Evolutionary conservation across 2,113 vertebrate genomes (phyloP), one percentile per base, ranked within the genome.

Genomic region (Phaethornis superciliosus): DNA sequence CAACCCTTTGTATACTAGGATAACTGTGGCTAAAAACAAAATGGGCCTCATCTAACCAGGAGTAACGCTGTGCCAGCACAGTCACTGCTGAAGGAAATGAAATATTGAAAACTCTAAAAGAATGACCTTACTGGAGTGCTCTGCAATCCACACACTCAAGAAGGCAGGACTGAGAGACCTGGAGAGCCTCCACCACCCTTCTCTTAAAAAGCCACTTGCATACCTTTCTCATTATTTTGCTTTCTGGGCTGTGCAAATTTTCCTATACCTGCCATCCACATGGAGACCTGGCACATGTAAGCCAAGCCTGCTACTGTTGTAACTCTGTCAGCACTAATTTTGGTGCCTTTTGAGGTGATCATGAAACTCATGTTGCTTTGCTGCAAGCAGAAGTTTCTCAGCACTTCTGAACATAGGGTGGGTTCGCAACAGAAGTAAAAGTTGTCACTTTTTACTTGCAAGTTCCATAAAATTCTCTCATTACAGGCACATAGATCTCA

Each of bases 171-270:
- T 0, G 2, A 40, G 33, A 62, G 64, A 30, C 55, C 12, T 42
- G 64, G 59, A 74, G 28, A 81, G 46, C 51, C 1, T 1, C 80
- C 40, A 24, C 12, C 22, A 40, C 7, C n/a, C n/a, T 81, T 33
- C 19, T 7, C 13, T 28, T 40, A 5, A 15, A 2, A 10, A 90
- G 18, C 37, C 58, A 28, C 10, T 21, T 0, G 7, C 0, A 2
- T 42, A 33, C 44, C 26, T 56, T 67, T 14, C 33, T 28, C 20
- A 19, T 51, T 28, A 0, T 5, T 70, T 60, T 55, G 49, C 8
- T 47, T 37, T 15, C 62, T 24, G 44, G 59, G 47, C 24, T 81
- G 18, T 4, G n/a, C 17, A 21, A 2, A 14, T 58, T 76, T 68
- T 26, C 75, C 52, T 51, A 15, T 12, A 49, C 8, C 54, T 64